A percentile compares a stretch with the other conserved stretches of the same genome.
These are phyloP conservation scores for Potamilus streckersoni DNA, from an alignment of 1,140 invertebrate species.

Conservation along the genomic window DNA sequence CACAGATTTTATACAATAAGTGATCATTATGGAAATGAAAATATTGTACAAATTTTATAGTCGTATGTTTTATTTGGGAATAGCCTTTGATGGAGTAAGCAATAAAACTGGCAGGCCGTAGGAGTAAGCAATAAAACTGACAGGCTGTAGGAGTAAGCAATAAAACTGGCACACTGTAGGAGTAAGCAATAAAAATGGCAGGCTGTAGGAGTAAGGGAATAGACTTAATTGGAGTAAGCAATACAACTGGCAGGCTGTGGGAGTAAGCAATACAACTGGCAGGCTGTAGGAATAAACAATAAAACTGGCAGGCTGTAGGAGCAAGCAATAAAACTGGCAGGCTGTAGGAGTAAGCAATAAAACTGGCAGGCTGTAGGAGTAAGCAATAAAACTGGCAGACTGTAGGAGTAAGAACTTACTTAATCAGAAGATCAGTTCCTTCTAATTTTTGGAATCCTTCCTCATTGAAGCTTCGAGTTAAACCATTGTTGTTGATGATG, in stretches of 20 bases:
- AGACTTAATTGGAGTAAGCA: background rate
- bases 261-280: background rate
- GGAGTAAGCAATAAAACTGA: no score
- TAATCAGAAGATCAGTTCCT: slow-evolving; percentile 72
- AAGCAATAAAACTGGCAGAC: background rate
- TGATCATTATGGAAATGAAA: no score
- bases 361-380: background rate
- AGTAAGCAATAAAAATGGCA: no score
- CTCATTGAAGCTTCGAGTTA: slow-evolving; percentile 86
- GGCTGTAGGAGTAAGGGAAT: background rate
- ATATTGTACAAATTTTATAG: no score
- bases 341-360: background rate
- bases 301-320: background rate
- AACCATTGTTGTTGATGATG: slow-evolving; percentile 96
- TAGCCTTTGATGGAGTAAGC: no score
- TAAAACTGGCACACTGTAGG: no score
- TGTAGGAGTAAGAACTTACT: slow-evolving; percentile 58
- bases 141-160: background rate
- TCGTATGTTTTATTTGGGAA: no score
- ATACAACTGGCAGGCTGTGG: background rate
- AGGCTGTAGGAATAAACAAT: background rate
- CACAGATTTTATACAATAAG: no score
- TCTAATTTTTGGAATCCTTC: slow-evolving; percentile 70
- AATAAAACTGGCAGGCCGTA: no score
- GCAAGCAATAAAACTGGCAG: background rate